Percentiles rank a stretch among this genome's conserved stretches.
Evolutionary conservation across 2,797 vertebrate species (phyloP).

Genomic region (Apogon talboti): DNA sequence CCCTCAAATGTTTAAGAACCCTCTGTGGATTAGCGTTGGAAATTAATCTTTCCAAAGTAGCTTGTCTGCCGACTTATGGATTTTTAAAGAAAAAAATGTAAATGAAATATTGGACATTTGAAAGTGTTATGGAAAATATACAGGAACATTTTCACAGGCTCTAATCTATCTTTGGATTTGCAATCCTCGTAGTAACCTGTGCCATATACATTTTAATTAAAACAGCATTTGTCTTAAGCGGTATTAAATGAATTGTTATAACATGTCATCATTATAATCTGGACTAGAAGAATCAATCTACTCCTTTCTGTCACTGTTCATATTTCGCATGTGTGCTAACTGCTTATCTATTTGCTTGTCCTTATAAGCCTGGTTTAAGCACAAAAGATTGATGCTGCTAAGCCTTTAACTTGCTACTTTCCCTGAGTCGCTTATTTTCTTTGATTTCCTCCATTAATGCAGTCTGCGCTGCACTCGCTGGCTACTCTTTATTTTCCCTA

Average conservation of each 20-base stretch:
- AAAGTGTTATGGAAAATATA: too few relatives aligned
- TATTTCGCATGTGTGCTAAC: neutral
- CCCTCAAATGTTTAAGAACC: constrained; percentile 37
- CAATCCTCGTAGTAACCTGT: too few relatives aligned
- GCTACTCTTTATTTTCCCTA: constrained; percentile 45
- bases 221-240: too few relatives aligned
- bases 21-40: constrained; percentile 31
- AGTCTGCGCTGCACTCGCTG: constrained; percentile 19
- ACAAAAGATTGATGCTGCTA: constrained; percentile 2
- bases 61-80: constrained; percentile 17
- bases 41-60: constrained; percentile 27
- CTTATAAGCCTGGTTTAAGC: neutral
- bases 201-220: too few relatives aligned
- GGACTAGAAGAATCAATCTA: neutral
- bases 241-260: too few relatives aligned
- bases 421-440: constrained; percentile 27
- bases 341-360: neutral
- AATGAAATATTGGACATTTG: too few relatives aligned
- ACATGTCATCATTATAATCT: neutral
- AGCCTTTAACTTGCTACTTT: constrained; percentile 42
- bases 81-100: constrained; percentile 12
- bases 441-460: constrained; percentile 59
- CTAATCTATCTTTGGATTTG: too few relatives aligned
- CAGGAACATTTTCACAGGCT: too few relatives aligned
- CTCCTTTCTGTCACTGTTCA: neutral